Evolutionary conservation across 1,140 invertebrate species (phyloP).

Genomic region (Triops cancriformis): DNA sequence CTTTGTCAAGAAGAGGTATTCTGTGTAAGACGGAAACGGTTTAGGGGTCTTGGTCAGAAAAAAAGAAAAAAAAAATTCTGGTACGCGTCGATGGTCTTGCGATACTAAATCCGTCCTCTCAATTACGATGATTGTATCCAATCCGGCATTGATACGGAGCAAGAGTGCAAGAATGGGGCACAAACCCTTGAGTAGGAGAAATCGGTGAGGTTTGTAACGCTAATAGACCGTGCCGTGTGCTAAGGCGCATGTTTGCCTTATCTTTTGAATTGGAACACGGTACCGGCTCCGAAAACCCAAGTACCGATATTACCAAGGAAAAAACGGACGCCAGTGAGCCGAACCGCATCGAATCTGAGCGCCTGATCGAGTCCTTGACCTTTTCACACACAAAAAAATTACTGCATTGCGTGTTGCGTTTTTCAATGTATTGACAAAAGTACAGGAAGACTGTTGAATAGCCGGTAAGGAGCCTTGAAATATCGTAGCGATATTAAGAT

Average conservation of each 20-base stretch:
- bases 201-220: neutral
- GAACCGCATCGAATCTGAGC: neutral
- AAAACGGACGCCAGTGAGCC: neutral
- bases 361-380: neutral
- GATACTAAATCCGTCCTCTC: neutral
- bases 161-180: neutral
- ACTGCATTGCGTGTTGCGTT: no score
- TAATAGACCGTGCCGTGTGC: neutral
- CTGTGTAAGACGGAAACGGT: neutral
- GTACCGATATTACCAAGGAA: neutral
- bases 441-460: no score
- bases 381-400: neutral
- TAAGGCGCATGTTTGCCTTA: neutral
- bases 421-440: no score
- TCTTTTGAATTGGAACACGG: neutral
- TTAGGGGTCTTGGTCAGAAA: neutral
- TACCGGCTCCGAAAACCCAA: neutral
- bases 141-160: neutral
- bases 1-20: neutral
- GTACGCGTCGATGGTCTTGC: neutral
- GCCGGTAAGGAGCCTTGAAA: no score
- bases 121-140: neutral
- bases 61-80: neutral
- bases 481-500: no score
- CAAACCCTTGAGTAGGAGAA: neutral